A percentile compares a stretch with the other conserved stretches of the same genome.
Conservation (phyloP, 2,888 invertebrate genomes). For the Metacarcinus magister region DNA sequence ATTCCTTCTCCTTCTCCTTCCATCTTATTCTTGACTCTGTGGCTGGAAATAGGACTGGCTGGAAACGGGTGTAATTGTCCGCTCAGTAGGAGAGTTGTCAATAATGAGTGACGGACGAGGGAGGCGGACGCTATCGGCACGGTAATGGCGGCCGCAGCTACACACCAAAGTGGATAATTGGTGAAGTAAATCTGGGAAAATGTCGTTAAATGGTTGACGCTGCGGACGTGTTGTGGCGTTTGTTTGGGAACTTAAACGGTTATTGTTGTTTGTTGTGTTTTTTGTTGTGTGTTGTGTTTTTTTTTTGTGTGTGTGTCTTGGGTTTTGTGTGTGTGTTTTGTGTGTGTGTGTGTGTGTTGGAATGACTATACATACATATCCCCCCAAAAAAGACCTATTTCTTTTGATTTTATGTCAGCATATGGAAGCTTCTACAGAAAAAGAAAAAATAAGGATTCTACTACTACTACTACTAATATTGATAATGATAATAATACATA, state of each 20-base stretch:
- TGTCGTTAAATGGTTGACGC: not conserved
- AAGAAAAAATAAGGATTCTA: too few species aligned
- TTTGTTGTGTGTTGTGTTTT: not conserved
- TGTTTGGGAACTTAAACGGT: not conserved
- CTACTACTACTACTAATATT: too few species aligned
- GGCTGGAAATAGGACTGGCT: not conserved
- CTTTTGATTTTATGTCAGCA: too few species aligned
- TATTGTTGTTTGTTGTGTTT: not conserved
- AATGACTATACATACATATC: too few species aligned
- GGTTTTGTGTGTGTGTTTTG: slow-evolving; percentile 10
- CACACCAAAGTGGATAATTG: not conserved
- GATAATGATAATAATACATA: too few species aligned
- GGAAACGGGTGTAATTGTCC: slow-evolving; percentile 12
- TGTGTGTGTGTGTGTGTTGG: too few species aligned
- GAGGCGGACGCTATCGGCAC: slow-evolving; percentile 16
- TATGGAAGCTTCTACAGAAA: too few species aligned
- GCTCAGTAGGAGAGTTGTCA: not conserved
- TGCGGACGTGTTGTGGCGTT: not conserved
- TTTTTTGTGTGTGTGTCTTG: not conserved
- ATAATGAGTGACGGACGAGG: slow-evolving; percentile 36
- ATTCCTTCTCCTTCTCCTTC: too few species aligned
- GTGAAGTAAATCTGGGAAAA: slow-evolving; percentile 14
- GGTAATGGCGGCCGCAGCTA: slow-evolving; percentile 30
- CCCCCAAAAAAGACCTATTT: too few species aligned
- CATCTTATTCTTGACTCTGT: not conserved